These are phyloP conservation scores for Aspidapion aeneum DNA, from an alignment of 2,888 invertebrate species.

Conservation along the genomic window DNA sequence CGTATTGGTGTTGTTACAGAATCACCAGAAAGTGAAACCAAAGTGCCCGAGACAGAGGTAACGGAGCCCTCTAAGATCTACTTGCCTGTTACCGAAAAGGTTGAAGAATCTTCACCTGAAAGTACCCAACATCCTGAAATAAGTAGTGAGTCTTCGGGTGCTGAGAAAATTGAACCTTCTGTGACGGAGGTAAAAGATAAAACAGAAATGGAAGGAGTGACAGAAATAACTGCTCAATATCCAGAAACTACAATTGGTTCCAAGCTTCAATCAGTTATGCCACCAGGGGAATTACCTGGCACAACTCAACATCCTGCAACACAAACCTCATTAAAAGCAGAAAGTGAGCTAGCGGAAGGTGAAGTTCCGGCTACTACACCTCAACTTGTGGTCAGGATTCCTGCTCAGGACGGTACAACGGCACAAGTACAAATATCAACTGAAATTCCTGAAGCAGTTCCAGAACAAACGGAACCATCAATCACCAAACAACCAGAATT, in stretches of 20 bases:
- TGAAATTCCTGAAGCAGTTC: slow-evolving; percentile 11
- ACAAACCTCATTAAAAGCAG: background rate
- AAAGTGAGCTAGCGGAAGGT: background rate
- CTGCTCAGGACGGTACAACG: background rate
- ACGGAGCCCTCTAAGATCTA: slow-evolving; percentile 5
- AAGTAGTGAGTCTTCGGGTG: background rate
- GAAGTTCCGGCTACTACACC: background rate
- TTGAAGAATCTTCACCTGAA: background rate
- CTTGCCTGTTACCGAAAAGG: background rate
- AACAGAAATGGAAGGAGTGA: background rate
- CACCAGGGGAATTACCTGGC: background rate
- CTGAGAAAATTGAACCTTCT: background rate
- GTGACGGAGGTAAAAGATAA: background rate
- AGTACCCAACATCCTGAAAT: background rate
- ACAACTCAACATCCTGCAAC: background rate
- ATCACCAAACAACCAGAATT: background rate
- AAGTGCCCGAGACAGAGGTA: slow-evolving; percentile 13
- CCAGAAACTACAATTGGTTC: background rate
- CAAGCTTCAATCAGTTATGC: background rate
- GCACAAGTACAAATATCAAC: background rate
- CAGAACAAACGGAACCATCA: slow-evolving; percentile 3
- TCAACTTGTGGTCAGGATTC: background rate
- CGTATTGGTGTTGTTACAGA: background rate
- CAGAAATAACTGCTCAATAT: background rate
- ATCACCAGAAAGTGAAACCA: slow-evolving; percentile 10